phyloP scores from a whole-genome alignment of 2,113 vertebrate species.

The Argyrosomus japonicus region DNA sequence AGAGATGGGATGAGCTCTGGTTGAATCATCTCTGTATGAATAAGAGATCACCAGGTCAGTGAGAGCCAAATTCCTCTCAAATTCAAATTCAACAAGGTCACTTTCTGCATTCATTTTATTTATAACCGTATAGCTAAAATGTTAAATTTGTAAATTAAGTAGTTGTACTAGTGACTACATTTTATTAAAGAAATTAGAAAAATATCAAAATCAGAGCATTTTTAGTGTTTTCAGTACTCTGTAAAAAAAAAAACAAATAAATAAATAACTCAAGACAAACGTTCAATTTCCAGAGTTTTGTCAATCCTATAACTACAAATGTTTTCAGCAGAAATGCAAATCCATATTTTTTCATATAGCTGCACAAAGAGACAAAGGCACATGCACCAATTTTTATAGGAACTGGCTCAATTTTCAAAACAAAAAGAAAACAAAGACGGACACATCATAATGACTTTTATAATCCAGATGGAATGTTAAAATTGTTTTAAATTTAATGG shows the following conservation, averaged over 20 bases:
- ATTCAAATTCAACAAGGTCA: slow-evolving; percentile 62
- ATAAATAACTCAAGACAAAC: neutral
- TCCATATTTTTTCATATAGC: neutral
- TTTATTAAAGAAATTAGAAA: neutral
- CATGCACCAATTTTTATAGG: neutral
- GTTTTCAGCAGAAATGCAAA: too few relatives aligned
- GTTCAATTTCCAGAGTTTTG: neutral
- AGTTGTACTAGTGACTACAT: slow-evolving; percentile 10
- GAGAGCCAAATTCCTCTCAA: slow-evolving; percentile 36
- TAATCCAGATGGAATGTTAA: neutral
- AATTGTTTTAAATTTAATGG: neutral
- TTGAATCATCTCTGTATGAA: slow-evolving; percentile 62
- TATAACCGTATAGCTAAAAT: slow-evolving; percentile 38
- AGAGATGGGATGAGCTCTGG: slow-evolving; percentile 14
- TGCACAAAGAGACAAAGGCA: neutral
- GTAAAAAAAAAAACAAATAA: neutral
- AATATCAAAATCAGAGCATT: neutral
- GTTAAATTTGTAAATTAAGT: slow-evolving; percentile 30
- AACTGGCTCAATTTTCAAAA: neutral
- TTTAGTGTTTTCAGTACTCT: neutral
- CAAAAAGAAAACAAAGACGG: neutral
- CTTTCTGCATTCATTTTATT: slow-evolving; percentile 51
- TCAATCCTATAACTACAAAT: too few relatives aligned
- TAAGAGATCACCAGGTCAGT: slow-evolving; percentile 60
- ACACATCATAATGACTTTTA: neutral